phyloP scores from a whole-genome alignment of 2,113 vertebrate genomes.

The Butorides virescens region DNA sequence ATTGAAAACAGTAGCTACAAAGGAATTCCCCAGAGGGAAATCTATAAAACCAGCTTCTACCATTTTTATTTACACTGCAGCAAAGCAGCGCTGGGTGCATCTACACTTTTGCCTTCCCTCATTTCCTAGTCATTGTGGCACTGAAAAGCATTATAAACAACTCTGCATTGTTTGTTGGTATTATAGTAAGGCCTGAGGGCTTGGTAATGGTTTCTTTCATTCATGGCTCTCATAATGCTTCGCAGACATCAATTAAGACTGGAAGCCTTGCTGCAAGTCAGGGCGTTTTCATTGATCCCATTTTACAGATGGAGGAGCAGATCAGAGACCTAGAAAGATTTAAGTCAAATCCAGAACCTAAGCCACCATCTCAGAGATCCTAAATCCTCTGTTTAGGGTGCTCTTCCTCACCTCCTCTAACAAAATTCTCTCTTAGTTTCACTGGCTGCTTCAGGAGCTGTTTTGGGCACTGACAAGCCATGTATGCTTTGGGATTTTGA shows the following conservation, averaged over 20 bases:
- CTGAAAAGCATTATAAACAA: not conserved
- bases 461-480: not conserved
- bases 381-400: not conserved
- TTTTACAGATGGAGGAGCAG: not conserved
- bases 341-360: not conserved
- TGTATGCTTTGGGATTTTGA: not conserved
- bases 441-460: not conserved
- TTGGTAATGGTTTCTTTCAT: not conserved
- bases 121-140: not conserved
- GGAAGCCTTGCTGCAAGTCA: not conserved
- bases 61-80: constrained; percentile 2
- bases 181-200: not conserved
- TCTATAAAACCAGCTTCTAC: not conserved
- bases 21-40: not conserved
- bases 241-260: not conserved
- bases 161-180: not conserved
- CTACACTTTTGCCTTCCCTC: not conserved
- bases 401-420: not conserved
- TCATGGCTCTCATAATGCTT: not conserved
- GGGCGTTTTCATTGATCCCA: not conserved
- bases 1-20: not conserved
- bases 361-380: not conserved
- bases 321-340: not conserved
- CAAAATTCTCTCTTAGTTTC: not conserved
- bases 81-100: not conserved